A percentile compares a stretch with the other conserved stretches of the same genome.
These are phyloP conservation scores for Otocyon megalotis DNA, from an alignment of 2,113 vertebrate species.

Conservation along the genomic window DNA sequence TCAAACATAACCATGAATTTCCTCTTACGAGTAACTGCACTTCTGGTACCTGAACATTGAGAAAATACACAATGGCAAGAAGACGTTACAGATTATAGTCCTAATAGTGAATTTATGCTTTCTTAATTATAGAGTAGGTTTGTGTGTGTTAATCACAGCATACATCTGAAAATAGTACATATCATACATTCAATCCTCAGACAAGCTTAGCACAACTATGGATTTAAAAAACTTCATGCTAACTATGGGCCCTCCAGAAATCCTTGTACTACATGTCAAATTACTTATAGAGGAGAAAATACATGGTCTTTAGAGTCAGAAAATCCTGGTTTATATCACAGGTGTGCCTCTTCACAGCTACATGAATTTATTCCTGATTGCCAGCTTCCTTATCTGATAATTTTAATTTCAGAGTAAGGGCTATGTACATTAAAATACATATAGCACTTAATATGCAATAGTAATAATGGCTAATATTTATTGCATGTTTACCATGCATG, in stretches of 20 bases:
- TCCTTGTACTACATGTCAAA: background rate
- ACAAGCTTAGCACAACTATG: background rate
- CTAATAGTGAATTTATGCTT: background rate
- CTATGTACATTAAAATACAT: background rate
- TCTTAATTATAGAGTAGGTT: background rate
- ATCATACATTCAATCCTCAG: background rate
- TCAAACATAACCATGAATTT: conserved; percentile 1
- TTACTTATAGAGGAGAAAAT: background rate
- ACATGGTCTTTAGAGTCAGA: background rate
- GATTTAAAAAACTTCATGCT: background rate
- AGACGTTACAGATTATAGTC: background rate
- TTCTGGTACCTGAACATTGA: background rate
- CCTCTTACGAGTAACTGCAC: background rate
- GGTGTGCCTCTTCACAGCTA: background rate
- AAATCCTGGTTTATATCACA: conserved; percentile 15
- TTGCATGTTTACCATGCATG: background rate
- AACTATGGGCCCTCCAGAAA: background rate
- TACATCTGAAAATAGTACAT: background rate
- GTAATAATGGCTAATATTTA: background rate
- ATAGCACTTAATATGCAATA: background rate
- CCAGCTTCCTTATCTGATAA: background rate
- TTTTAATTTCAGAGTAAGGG: background rate
- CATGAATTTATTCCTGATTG: background rate
- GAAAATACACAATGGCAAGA: background rate
- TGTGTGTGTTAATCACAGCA: background rate